A percentile compares a stretch with the other conserved stretches of the same genome.
Conservation (phyloP, 2,113 vertebrate species). For the Larimichthys polyactis region DNA sequence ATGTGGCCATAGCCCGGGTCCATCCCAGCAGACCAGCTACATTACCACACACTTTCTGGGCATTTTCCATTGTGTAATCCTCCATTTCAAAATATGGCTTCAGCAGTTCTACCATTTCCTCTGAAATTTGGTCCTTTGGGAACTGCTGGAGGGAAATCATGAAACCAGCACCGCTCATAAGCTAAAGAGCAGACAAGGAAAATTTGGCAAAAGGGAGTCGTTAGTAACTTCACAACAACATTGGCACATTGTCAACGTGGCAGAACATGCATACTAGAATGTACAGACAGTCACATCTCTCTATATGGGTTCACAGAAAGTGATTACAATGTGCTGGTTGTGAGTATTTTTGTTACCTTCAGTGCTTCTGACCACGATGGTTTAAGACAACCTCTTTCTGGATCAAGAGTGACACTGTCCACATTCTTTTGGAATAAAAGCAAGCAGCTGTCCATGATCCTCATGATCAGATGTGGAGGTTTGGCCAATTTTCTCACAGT, state of each 20-base stretch:
- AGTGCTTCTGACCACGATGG: conserved; percentile 86
- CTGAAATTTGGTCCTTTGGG: conserved; percentile 85
- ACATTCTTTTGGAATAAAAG: conserved; percentile 86
- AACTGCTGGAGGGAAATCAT: conserved; percentile 84
- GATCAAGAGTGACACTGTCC: conserved; percentile 80
- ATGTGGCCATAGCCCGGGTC: conserved; percentile 87
- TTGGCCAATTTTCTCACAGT: conserved; percentile 88
- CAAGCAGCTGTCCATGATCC: conserved; percentile 87
- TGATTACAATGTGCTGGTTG: background rate
- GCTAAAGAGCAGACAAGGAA: conserved; percentile 65
- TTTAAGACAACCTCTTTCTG: conserved; percentile 75
- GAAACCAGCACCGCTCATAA: conserved; percentile 88
- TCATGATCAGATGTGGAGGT: conserved; percentile 89
- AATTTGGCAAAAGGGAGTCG: background rate
- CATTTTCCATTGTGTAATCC: conserved; percentile 86
- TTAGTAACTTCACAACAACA: conserved; percentile 1
- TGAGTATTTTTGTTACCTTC: conserved; percentile 75
- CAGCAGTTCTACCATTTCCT: conserved; percentile 86
- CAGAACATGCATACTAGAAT: background rate
- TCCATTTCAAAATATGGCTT: conserved; percentile 85
- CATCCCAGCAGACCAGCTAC: conserved; percentile 88
- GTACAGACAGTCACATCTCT: background rate
- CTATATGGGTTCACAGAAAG: background rate
- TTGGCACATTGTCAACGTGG: too few relatives aligned
- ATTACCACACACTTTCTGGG: conserved; percentile 88